These are phyloP conservation scores for Telmatochromis bifrenatus DNA, from an alignment of 2,113 vertebrate genomes.

Conservation along the genomic window DNA sequence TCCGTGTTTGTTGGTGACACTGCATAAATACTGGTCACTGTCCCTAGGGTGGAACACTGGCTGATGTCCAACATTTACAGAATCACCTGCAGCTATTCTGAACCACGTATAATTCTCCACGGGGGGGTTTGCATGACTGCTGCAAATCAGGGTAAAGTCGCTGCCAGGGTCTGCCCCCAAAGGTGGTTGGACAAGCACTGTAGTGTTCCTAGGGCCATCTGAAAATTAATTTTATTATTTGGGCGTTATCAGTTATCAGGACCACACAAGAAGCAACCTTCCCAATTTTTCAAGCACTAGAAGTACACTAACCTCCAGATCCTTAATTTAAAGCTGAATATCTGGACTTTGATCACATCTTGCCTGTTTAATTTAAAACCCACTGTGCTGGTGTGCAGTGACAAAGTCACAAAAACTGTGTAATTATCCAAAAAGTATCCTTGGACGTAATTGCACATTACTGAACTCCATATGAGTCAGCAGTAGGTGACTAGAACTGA, in stretches of 20 bases:
- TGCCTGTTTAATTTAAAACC: background rate
- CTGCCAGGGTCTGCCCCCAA: background rate
- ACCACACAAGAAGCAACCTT: background rate
- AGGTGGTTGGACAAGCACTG: background rate
- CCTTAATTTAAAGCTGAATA: background rate
- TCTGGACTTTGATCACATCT: background rate
- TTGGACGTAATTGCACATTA: background rate
- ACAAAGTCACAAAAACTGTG: background rate
- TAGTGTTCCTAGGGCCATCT: conserved; percentile 37
- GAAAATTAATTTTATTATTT: background rate
- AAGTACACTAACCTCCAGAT: background rate
- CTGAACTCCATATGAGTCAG: background rate
- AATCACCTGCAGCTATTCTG: background rate
- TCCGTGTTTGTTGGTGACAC: conserved; percentile 8
- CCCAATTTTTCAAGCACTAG: fast-evolving
- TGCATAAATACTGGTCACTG: conserved; percentile 4
- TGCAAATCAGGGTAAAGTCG: conserved; percentile 19
- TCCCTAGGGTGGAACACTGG: background rate
- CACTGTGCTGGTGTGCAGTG: background rate
- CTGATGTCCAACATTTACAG: background rate
- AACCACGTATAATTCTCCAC: conserved; percentile 29
- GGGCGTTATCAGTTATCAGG: background rate
- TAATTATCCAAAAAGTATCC: background rate
- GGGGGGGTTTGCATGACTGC: conserved; percentile 27
- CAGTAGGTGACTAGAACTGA: background rate